A percentile compares a stretch with the other conserved stretches of the same genome.
These are phyloP conservation scores for Alsophila aescularia DNA, from an alignment of 2,888 invertebrate genomes.

Conservation along the genomic window DNA sequence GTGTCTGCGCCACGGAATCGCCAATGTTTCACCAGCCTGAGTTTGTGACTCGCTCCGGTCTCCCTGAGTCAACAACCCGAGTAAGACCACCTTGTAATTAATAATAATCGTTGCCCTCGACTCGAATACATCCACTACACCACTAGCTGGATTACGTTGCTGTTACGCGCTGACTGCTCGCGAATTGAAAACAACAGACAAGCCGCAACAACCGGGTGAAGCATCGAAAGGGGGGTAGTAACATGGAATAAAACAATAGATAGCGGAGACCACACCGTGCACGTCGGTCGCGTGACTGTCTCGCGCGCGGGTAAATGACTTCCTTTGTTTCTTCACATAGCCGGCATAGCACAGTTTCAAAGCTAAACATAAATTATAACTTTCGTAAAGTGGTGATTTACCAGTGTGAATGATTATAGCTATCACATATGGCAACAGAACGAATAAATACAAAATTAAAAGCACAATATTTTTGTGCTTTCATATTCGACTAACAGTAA, in stretches of 20 bases:
- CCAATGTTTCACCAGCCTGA: conserved; percentile 64
- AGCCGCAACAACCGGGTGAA: conserved; percentile 40
- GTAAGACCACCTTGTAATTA: conserved; percentile 57
- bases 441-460: conserved; percentile 27
- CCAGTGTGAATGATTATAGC: conserved; percentile 39
- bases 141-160: conserved; percentile 19
- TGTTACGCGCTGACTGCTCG: conserved; percentile 17
- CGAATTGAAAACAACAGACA: conserved; percentile 24
- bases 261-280: conserved; percentile 54
- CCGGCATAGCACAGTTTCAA: conserved; percentile 59
- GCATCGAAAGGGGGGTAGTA: conserved; percentile 43
- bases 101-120: conserved; percentile 45
- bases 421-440: conserved; percentile 29
- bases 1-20: conserved; percentile 58
- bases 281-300: conserved; percentile 73
- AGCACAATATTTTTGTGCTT: conserved; percentile 8
- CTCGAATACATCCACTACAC: conserved; percentile 20
- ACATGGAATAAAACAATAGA: conserved; percentile 62
- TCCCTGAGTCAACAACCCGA: conserved; percentile 63
- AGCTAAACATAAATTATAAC: conserved; percentile 57
- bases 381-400: conserved; percentile 58
- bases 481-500: background rate
- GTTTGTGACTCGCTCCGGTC: conserved; percentile 55
- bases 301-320: conserved; percentile 71
- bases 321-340: conserved; percentile 75